A percentile compares a stretch with the other conserved stretches of the same genome.
These are phyloP conservation scores for Andrena praecox DNA, from an alignment of 2,888 invertebrate genomes.

Conservation along the genomic window DNA sequence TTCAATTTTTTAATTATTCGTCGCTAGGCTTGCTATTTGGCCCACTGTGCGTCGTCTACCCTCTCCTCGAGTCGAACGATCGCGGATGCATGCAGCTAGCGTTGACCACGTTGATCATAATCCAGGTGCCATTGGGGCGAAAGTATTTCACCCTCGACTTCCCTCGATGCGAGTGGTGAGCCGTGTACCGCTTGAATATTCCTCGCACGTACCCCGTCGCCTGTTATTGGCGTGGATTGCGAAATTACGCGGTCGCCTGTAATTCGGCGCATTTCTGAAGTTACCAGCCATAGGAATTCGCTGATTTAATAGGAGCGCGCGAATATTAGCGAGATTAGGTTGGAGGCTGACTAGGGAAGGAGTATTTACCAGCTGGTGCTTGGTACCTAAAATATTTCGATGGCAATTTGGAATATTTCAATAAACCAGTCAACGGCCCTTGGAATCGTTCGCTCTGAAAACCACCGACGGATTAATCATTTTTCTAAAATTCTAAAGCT, in stretches of 20 bases:
- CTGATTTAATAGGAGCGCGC: background rate
- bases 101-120: constrained; percentile 4
- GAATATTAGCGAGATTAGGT: background rate
- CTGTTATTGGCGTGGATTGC: background rate
- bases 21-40: too few species aligned
- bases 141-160: background rate
- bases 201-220: constrained; percentile 16
- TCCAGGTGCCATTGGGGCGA: background rate
- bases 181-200: background rate
- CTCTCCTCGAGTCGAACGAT: background rate
- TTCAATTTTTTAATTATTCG: too few species aligned
- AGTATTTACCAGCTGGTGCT: too few species aligned
- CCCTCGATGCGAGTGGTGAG: background rate
- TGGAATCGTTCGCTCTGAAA: too few species aligned
- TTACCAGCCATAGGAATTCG: constrained; percentile 13
- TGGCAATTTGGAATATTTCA: too few species aligned
- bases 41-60: background rate
- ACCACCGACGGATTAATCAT: too few species aligned
- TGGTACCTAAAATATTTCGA: too few species aligned
- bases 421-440: too few species aligned
- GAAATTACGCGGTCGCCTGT: constrained; percentile 29
- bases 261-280: constrained; percentile 27
- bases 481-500: background rate
- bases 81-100: background rate
- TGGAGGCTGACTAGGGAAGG: too few species aligned